A percentile compares a stretch with the other conserved stretches of the same genome.
Evolutionary conservation across 2,888 invertebrate genomes (phyloP).

Genomic region (Synanthedon vespiformis): DNA sequence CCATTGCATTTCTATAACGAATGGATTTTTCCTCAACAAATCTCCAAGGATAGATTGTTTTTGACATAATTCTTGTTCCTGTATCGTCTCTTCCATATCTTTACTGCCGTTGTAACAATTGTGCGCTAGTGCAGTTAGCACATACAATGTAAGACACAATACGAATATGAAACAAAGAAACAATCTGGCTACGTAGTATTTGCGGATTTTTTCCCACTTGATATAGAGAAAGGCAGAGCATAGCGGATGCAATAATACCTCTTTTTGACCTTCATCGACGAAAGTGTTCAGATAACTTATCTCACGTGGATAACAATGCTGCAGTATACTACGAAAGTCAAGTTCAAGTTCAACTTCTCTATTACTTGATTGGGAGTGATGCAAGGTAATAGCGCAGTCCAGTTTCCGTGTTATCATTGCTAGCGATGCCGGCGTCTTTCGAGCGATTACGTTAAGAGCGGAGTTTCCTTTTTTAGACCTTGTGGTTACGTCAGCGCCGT

Average conservation of each 20-base stretch:
- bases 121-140: constrained; percentile 84
- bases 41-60: constrained; percentile 83
- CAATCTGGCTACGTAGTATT: constrained; percentile 85
- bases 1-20: constrained; percentile 86
- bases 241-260: constrained; percentile 85
- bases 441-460: constrained; percentile 85
- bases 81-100: constrained; percentile 78
- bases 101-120: constrained; percentile 87
- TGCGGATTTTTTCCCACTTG: constrained; percentile 91
- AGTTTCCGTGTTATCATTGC: constrained; percentile 85
- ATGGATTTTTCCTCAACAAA: constrained; percentile 79
- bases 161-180: constrained; percentile 85
- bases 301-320: constrained; percentile 86
- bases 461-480: constrained; percentile 89
- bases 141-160: constrained; percentile 83
- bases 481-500: constrained; percentile 90
- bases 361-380: constrained; percentile 82
- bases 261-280: constrained; percentile 90
- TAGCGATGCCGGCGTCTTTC: constrained; percentile 88
- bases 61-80: constrained; percentile 80
- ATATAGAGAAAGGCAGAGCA: constrained; percentile 89
- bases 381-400: constrained; percentile 83
- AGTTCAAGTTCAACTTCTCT: constrained; percentile 85
- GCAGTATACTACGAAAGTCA: constrained; percentile 84
- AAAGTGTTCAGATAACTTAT: constrained; percentile 89